Evolutionary conservation across 2,113 vertebrate species (phyloP), one percentile per base, ranked within the genome.

Genomic region (Lepidothrix coronata): DNA sequence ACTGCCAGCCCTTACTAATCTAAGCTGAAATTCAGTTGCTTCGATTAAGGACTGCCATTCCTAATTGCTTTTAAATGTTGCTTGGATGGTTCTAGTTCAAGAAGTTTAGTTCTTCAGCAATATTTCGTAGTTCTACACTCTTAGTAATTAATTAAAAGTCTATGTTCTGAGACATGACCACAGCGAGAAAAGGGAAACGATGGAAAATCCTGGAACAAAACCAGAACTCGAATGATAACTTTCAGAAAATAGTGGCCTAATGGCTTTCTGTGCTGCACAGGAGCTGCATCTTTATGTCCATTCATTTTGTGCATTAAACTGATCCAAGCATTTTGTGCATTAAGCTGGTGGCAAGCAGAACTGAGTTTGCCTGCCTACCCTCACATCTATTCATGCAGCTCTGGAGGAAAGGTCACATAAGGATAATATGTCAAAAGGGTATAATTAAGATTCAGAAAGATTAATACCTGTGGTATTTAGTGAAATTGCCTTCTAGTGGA

Each of bases 381-480:
- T 95, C 93, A 59, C 88, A 76, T 72, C 93, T 96, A 77, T 70
- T 96, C 95, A 31, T 88, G 93, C 96, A 97, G 95, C 44, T 96
- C 96, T 96, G 83, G 43, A 95, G 96, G 96, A 98, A 98, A 98
- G 98, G 98, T 98, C 97, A 97, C 89, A 93, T 91, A 85, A 91
- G 98, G 97, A 96, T 96, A 96, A 98, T 96, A 96, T 97, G 97
- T 98, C 98, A 98, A 98, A 98, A 97, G 96, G 97, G 88, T 98
- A 96, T 98, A 98, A 98, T 98, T 98, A 98, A 98, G 97, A 98
- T 97, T 98, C 97, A 97, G 97, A 97, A 98, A 98, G 98, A 98
- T 98, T 98, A 98, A 98, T 98, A 98, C 97, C 89, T 92, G 97
- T 98, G 98, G 96, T 98, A 98, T 98, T 98, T 98, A 98, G 97